These are phyloP conservation scores for Chanos chanos DNA, from an alignment of 2,797 vertebrate genomes.

Conservation along the genomic window DNA sequence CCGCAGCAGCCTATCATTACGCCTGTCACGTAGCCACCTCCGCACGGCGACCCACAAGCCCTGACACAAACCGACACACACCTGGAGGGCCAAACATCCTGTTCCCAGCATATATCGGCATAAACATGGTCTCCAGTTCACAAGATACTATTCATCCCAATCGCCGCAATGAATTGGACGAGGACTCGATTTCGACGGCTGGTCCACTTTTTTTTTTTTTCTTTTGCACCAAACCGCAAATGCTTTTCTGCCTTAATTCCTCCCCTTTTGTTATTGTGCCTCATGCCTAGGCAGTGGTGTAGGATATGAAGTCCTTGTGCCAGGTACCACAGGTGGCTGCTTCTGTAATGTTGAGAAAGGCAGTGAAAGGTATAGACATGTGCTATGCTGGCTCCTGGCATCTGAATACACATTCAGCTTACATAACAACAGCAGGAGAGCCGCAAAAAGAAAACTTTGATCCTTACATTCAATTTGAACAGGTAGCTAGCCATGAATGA, in stretches of 20 bases:
- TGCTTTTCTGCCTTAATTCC: slow-evolving; percentile 54
- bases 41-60: slow-evolving; percentile 63
- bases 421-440: too few species aligned
- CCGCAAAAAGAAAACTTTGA: too few species aligned
- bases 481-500: too few species aligned
- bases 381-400: too few species aligned
- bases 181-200: too few species aligned
- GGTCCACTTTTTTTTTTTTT: slow-evolving; percentile 54
- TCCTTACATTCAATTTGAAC: too few species aligned
- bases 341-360: slow-evolving; percentile 36
- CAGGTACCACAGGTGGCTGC: slow-evolving; percentile 38
- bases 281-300: slow-evolving; percentile 40
- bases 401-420: too few species aligned
- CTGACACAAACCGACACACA: slow-evolving; percentile 59
- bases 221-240: slow-evolving; percentile 48
- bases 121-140: slow-evolving; percentile 48
- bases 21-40: slow-evolving; percentile 67
- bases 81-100: slow-evolving; percentile 67
- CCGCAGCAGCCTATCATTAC: slow-evolving; percentile 73
- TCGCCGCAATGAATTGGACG: too few species aligned
- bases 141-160: slow-evolving; percentile 14
- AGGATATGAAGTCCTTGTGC: slow-evolving; percentile 28
- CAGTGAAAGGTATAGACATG: too few species aligned
- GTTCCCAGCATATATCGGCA: slow-evolving; percentile 61
- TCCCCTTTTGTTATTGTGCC: slow-evolving; percentile 56